Evolutionary conservation across 2,113 vertebrate species (phyloP), one percentile per base, ranked within the genome.

Genomic region (Anoplopoma fimbria): DNA sequence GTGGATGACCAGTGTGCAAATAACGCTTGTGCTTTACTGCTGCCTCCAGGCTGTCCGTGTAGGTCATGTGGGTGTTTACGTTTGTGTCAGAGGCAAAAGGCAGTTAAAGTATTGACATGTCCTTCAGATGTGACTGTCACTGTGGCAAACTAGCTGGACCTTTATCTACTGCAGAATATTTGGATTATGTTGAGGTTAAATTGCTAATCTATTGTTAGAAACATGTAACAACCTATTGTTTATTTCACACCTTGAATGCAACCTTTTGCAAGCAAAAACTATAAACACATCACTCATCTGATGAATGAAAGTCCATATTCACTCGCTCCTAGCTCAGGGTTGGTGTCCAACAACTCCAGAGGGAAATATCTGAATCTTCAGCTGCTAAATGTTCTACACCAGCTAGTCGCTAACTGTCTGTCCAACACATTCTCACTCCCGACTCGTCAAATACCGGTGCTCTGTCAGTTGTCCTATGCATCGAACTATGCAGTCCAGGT

Each of bases 51-150:
- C 82, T 6, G 19, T 61, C 72, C 47, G 85, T 57, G 81, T 62
- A 51, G 83, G 88, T 89, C 83, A 88, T 77, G 83, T 77, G 87
- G 81, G 58, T 23, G 57, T 87, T 81, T 79, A 85, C 64, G n/a
- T 85, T 65, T 61, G 86, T 84, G 80, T 82, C 21, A 81, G 33
- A 70, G 77, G 72, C 64, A 57, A 71, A n/a, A 1, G 31, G 70
- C 63, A 36, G 75, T n/a, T 68, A 40, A 69, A 75, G 77, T 88
- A 91, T 91, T 70, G 92, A 89, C 82, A 71, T 53, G 64, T 80
- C 68, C 64, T 23, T 74, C 71, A 68, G 73, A 82, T 75, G 85
- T 79, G 79, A 67, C 79, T 33, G 51, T 25, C 47, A 5, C 60
- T 3, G 29, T 9, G 14, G 29, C 6, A 9, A 23, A 23, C 31